Base-by-base conservation (phyloP, 1,140 invertebrate species). In the Belonocnema kinseyi region DNA sequence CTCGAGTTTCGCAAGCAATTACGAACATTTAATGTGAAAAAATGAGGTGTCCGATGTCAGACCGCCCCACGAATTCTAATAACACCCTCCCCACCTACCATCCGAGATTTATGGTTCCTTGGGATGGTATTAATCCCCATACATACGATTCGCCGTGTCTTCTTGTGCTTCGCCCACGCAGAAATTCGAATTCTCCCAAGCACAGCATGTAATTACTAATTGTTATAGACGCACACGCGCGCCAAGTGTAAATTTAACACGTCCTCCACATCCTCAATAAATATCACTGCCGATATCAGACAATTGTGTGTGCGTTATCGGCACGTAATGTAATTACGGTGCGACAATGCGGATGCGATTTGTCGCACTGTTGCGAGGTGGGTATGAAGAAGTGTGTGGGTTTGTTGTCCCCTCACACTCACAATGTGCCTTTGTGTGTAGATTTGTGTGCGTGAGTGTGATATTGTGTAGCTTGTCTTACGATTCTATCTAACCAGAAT, bases 101-200 rank as follows among this genome's bases (percentile, higher is more conserved):
- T 8, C 40, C 40, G 40, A 46, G 10, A 46, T 46, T 46, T 46
- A 46, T 46, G 10, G 40, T 46, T 46, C 2, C 7, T 46, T 46
- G 40, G 40, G 40, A 10, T 46, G 40, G 40, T 61, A 61, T 26
- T 21, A 21, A 11, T 61, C 13, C 19, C 10, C 19, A 26, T 10
- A 2, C 19, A 11, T 33, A 61, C 19, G 21, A 61, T 61, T 33
- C 21, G 2, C 16, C 21, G 26, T 61, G 58, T 61, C 58, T 61
- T 61, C 58, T 21, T 26, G 56, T 26, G 56, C 78, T 73, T 79
- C 77, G 82, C 82, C 82, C 75, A 83, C 80, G 79, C 75, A 19
- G 17, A 80, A 80, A 80, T 78, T 73, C 79, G 79, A 83, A 83
- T 81, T 83, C 82, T 72, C 79, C 73, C 77, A 76, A 61, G 56